Conservation (phyloP, 2,888 invertebrate genomes). For the Ernsta delagoae region DNA sequence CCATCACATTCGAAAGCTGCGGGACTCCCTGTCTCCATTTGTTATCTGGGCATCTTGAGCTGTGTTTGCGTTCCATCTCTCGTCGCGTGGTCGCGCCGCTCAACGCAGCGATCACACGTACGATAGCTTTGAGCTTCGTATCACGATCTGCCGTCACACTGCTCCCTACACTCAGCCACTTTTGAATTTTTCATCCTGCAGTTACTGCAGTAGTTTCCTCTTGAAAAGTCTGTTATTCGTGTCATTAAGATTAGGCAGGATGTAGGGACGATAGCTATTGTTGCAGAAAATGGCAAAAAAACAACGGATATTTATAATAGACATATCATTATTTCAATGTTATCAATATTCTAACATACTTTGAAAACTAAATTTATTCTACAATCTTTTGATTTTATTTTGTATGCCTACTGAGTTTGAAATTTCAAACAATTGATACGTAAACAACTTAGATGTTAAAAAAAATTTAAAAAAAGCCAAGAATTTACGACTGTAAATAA, state of each 20-base stretch:
- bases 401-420: too few relatives aligned
- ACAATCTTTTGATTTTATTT: too few relatives aligned
- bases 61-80: constrained; percentile 83
- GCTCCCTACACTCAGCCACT: constrained; percentile 27
- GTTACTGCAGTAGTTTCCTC: constrained; percentile 11
- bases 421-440: too few relatives aligned
- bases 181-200: constrained; percentile 27
- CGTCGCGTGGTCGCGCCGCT: constrained; percentile 59
- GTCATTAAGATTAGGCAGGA: constrained; percentile 25
- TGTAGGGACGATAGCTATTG: constrained; percentile 7
- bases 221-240: not conserved
- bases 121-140: constrained; percentile 77
- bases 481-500: too few relatives aligned
- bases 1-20: constrained; percentile 42
- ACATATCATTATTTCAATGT: too few relatives aligned
- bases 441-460: too few relatives aligned
- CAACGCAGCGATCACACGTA: constrained; percentile 71
- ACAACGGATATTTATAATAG: too few relatives aligned
- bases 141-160: constrained; percentile 56
- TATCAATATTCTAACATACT: too few relatives aligned
- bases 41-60: constrained; percentile 81
- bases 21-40: constrained; percentile 73
- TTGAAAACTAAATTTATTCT: too few relatives aligned
- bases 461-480: too few relatives aligned
- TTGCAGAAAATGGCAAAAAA: not conserved